Conservation (phyloP, 2,888 invertebrate species). For the Lasioglossum zephyrum region DNA sequence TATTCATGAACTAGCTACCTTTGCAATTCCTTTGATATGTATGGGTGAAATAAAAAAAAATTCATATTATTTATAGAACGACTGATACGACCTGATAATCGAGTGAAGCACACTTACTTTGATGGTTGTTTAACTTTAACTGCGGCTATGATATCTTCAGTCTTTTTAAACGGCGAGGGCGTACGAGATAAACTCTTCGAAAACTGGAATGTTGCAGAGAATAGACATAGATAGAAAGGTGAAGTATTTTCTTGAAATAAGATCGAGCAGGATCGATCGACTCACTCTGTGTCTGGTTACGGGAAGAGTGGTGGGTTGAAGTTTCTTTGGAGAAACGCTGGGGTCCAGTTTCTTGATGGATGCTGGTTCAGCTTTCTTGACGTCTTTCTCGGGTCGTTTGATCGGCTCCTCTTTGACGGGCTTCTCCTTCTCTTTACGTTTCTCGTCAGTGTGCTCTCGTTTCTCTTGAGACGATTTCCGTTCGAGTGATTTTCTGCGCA, state of each 20-base stretch:
- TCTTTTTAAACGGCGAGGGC: slow-evolving; percentile 93
- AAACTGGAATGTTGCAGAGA: slow-evolving; percentile 83
- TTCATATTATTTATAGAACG: neutral
- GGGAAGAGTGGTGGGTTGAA: slow-evolving; percentile 69
- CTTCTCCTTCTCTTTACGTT: slow-evolving; percentile 78
- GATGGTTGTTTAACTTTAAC: slow-evolving; percentile 75
- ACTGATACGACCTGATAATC: neutral
- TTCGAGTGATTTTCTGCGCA: slow-evolving; percentile 77
- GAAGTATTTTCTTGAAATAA: slow-evolving; percentile 12
- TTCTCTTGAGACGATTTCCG: slow-evolving; percentile 75
- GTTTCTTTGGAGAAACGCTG: slow-evolving; percentile 81
- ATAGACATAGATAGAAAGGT: slow-evolving; percentile 16
- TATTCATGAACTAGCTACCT: neutral
- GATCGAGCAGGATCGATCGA: neutral
- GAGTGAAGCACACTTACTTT: slow-evolving; percentile 65
- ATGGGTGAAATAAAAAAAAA: neutral
- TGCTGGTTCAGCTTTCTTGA: slow-evolving; percentile 73
- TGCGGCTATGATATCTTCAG: slow-evolving; percentile 82
- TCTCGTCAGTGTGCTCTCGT: slow-evolving; percentile 72
- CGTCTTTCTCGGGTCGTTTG: slow-evolving; percentile 78
- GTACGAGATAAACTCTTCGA: slow-evolving; percentile 93
- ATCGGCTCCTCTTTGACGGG: slow-evolving; percentile 76
- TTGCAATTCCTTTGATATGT: neutral
- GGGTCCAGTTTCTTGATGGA: slow-evolving; percentile 76
- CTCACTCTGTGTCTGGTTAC: slow-evolving; percentile 80